Percentiles rank a stretch among this genome's conserved stretches.
Conservation (phyloP, 2,888 invertebrate genomes). For the Cotesia congregata region DNA sequence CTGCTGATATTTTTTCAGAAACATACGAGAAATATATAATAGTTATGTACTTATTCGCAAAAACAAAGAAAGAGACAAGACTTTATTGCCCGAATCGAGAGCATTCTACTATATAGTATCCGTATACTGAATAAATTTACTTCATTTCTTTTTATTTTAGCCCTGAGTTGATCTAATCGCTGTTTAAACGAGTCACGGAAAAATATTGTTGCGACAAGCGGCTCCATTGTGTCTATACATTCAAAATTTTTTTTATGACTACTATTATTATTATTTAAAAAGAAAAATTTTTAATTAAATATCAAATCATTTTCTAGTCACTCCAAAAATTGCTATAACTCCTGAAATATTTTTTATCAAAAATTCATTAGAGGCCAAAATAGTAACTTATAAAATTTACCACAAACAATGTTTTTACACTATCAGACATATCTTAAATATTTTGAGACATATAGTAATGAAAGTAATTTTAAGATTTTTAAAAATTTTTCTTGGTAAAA, state of each 20-base stretch:
- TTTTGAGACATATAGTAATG: too few relatives aligned
- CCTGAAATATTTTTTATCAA: too few relatives aligned
- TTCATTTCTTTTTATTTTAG: neutral
- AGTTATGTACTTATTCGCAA: neutral
- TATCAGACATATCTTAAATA: too few relatives aligned
- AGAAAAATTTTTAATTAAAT: constrained; percentile 10
- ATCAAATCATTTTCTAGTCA: constrained; percentile 25
- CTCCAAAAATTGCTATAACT: constrained; percentile 10
- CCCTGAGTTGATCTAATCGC: constrained; percentile 51
- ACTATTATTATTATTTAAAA: neutral
- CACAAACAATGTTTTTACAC: too few relatives aligned
- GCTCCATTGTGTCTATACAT: constrained; percentile 49
- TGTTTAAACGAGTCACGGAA: constrained; percentile 45
- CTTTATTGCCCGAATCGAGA: constrained; percentile 30
- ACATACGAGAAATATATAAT: too few relatives aligned
- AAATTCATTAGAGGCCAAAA: too few relatives aligned
- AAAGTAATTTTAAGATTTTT: too few relatives aligned
- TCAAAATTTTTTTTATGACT: constrained; percentile 21
- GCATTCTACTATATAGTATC: neutral
- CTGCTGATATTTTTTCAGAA: too few relatives aligned
- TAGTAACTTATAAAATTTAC: too few relatives aligned
- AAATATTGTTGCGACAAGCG: constrained; percentile 51
- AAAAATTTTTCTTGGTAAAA: too few relatives aligned
- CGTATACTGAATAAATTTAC: constrained; percentile 28
- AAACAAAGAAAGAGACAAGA: constrained; percentile 2